Evolutionary conservation across 2,113 vertebrate species (phyloP).

Genomic region (Pao palembangensis): DNA sequence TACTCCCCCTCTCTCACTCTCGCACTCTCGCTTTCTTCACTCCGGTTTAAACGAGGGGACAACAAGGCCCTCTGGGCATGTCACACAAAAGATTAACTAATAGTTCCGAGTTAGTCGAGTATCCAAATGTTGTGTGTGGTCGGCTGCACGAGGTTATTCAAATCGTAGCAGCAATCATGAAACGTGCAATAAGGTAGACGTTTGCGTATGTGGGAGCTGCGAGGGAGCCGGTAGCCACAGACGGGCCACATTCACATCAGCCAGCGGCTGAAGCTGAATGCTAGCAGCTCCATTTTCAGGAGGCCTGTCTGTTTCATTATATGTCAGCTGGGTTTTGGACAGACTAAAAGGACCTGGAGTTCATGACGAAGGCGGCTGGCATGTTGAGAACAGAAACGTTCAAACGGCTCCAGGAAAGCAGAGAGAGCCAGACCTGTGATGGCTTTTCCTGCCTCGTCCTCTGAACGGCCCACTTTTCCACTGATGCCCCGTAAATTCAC

Average conservation of each 20-base stretch:
- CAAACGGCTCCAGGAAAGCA: conserved; percentile 22
- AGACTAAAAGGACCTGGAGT: conserved; percentile 29
- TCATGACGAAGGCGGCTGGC: conserved; percentile 39
- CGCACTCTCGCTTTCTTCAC: conserved; percentile 44
- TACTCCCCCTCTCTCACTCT: conserved; percentile 42
- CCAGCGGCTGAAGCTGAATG: conserved; percentile 11
- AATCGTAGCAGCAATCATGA: conserved; percentile 18
- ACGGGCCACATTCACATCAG: conserved; percentile 6
- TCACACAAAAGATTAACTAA: conserved; percentile 71
- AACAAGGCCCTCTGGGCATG: conserved; percentile 59
- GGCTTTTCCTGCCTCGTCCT: conserved; percentile 6
- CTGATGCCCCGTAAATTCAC: neutral
- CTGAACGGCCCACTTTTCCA: neutral
- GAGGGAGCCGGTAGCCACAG: conserved; percentile 27
- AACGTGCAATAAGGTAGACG: neutral
- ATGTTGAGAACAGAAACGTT: conserved; percentile 43
- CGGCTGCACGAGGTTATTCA: conserved; percentile 24
- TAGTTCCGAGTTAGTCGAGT: conserved; percentile 55
- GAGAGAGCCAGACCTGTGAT: conserved; percentile 2
- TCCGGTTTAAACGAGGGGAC: conserved; percentile 55
- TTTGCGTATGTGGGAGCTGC: neutral
- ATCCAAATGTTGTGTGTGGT: conserved; percentile 43
- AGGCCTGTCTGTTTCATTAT: conserved; percentile 32
- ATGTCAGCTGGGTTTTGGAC: conserved; percentile 20
- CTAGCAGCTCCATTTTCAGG: conserved; percentile 16